Evolutionary conservation across 2,888 invertebrate species (phyloP).

Genomic region (Halictus quadricinctus): DNA sequence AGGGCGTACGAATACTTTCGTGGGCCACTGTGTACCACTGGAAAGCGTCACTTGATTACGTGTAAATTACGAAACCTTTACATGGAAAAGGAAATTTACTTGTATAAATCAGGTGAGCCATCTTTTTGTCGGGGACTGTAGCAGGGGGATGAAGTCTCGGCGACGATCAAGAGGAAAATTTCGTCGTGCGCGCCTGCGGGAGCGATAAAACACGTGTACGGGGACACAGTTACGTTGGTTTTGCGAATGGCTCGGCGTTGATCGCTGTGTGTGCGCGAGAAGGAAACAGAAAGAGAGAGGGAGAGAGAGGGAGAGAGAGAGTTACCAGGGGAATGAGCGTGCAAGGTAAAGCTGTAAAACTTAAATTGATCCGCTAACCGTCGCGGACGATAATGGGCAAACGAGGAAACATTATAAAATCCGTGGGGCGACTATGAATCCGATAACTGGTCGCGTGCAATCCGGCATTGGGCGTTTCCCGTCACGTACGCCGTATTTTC

Average conservation of each 20-base stretch:
- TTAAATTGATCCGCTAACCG: slow-evolving; percentile 57
- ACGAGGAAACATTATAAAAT: slow-evolving; percentile 54
- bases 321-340: slow-evolving; percentile 21
- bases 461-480: slow-evolving; percentile 43
- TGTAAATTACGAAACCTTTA: background rate
- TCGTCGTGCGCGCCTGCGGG: slow-evolving; percentile 36
- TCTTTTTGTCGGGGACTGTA: background rate
- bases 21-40: too few relatives aligned
- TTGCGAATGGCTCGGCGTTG: slow-evolving; percentile 21
- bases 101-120: background rate
- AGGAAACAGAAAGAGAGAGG: background rate
- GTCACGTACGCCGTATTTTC: slow-evolving; percentile 45
- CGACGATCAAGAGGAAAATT: slow-evolving; percentile 37
- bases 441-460: slow-evolving; percentile 56
- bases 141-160: slow-evolving; percentile 19
- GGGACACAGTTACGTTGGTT: slow-evolving; percentile 28
- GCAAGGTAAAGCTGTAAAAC: slow-evolving; percentile 42
- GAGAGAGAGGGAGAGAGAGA: background rate
- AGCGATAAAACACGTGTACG: slow-evolving; percentile 48
- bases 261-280: background rate
- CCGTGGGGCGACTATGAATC: slow-evolving; percentile 41
- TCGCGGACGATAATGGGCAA: slow-evolving; percentile 50
- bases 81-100: too few relatives aligned
- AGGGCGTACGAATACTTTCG: too few relatives aligned
- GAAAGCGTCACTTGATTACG: background rate